Evolutionary conservation across 2,888 invertebrate genomes (phyloP), one percentile per base, ranked within the genome.

Genomic region (Hymenopus coronatus): DNA sequence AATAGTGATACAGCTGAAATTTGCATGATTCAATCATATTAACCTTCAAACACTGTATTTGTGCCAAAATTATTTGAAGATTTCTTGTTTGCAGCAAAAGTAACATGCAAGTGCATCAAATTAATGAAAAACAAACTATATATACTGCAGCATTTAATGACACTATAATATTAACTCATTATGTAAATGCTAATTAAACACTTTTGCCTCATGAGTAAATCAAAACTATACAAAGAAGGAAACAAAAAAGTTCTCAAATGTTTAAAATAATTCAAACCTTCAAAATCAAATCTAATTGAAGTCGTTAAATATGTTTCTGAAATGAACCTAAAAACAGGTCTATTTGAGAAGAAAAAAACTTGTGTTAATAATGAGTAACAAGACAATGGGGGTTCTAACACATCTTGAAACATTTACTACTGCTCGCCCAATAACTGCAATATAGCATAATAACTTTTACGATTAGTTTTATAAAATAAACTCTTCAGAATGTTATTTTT

Each of bases 131-230:
- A 87, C 82, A 87, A 83, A 28, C 27, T 46, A 40, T 46, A 88
- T 85, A 70, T 33, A 28, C 27, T 70, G 84, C 85, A n/a, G n/a
- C 84, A 15, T 14, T 30, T 40, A 87, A 85, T 88, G 88, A 30
- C 87, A n/a, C 88, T 88, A 85, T 88, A 88, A 88, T 88, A 89
- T 84, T 84, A 84, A 88, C 85, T 84, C 33, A 89, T 89, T 85
- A 88, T 84, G 86, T 28, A 87, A 15, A 86, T 90, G 89, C 90
- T 89, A 90, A 90, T 90, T 88, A 90, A 89, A 90, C 89, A 89
- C 83, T 90, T 87, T 28, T 88, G 90, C 90, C 90, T 90, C 85
- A 85, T 86, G 90, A 90, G 87, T 89, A 90, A 90, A 90, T 88
- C 82, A 87, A 89, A 88, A 88, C 89, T 90, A 90, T 89, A 90